Conservation (phyloP, 2,113 vertebrate genomes). For the Oophaga pumilio region DNA sequence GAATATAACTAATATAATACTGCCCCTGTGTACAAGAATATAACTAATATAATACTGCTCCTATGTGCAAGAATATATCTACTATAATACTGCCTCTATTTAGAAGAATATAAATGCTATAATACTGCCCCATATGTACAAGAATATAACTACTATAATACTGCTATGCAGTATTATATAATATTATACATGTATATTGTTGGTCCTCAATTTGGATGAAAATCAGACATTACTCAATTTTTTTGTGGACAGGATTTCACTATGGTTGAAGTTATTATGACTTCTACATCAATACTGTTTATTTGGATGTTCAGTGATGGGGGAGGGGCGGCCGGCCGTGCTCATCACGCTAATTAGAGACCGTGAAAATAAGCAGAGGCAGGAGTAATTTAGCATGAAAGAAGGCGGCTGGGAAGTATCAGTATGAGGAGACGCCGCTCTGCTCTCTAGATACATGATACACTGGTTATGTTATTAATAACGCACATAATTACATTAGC, state of each 20-base stretch:
- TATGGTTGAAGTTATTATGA: not conserved
- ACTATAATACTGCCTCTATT: too few species aligned
- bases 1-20: too few species aligned
- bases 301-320: not conserved
- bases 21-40: too few species aligned
- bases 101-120: too few species aligned
- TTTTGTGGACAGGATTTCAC: not conserved
- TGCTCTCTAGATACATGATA: slow-evolving; percentile 60
- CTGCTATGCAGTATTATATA: not conserved
- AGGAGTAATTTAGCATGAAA: slow-evolving; percentile 62
- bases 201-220: too few species aligned
- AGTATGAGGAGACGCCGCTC: slow-evolving; percentile 52
- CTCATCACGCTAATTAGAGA: slow-evolving; percentile 61
- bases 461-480: slow-evolving; percentile 63
- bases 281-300: not conserved
- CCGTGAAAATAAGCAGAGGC: slow-evolving; percentile 62
- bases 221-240: too few species aligned
- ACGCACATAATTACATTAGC: slow-evolving; percentile 65
- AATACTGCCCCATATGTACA: not conserved
- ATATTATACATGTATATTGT: too few species aligned
- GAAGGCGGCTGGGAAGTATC: slow-evolving; percentile 65
- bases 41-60: too few species aligned
- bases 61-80: too few species aligned
- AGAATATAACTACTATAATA: slow-evolving; percentile 1
- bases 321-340: not conserved